These are phyloP conservation scores for Scrobipalpa costella DNA, from an alignment of 2,888 invertebrate genomes.

Conservation along the genomic window DNA sequence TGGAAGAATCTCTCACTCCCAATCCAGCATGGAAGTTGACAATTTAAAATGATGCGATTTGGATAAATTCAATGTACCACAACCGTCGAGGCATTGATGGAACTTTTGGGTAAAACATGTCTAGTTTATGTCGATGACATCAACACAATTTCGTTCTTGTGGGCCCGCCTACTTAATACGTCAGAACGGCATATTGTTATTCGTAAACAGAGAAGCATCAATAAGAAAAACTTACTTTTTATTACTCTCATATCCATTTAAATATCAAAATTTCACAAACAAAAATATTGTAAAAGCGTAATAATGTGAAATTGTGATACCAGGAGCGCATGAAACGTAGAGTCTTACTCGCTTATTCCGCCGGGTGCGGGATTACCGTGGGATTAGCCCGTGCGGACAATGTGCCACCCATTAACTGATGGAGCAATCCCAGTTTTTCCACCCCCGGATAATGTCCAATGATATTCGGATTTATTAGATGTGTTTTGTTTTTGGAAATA, in stretches of 20 bases:
- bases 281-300: neutral
- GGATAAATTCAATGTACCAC: no score
- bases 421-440: conserved; percentile 29
- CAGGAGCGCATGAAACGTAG: neutral
- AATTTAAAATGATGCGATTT: no score
- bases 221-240: no score
- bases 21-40: no score
- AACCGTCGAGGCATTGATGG: no score
- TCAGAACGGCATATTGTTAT: no score
- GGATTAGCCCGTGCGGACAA: conserved; percentile 58
- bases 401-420: conserved; percentile 49
- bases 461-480: conserved; percentile 14
- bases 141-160: no score
- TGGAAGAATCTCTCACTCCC: no score
- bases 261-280: neutral
- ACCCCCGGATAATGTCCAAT: conserved; percentile 7
- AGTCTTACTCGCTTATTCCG: neutral
- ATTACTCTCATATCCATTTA: neutral
- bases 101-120: no score
- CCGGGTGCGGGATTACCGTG: conserved; percentile 45
- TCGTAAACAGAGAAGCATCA: no score
- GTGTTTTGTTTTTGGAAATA: neutral
- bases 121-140: no score
- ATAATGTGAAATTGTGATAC: neutral
- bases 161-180: no score